Evolutionary conservation across 2,113 vertebrate species (phyloP).

Genomic region (Datnioides undecimradiatus): DNA sequence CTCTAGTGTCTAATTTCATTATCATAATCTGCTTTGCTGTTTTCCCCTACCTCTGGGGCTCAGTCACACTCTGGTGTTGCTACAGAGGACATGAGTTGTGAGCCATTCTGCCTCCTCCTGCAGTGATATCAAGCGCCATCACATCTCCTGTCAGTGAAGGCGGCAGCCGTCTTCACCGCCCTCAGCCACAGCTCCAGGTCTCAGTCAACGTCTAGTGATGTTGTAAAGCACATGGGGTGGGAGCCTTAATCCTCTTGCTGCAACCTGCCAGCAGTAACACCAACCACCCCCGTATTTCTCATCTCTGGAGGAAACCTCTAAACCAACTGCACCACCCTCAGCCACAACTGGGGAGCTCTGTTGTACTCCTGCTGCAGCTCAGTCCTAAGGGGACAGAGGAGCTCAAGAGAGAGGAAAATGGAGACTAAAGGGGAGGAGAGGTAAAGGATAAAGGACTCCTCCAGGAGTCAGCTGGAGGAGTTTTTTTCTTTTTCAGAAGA

Average conservation of each 20-base stretch:
- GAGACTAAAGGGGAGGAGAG: background rate
- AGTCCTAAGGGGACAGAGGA: constrained; percentile 20
- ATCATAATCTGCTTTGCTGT: background rate
- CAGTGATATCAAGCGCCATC: constrained; percentile 10
- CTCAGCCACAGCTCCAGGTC: background rate
- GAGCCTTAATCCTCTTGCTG: background rate
- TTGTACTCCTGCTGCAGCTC: constrained; percentile 15
- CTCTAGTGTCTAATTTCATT: background rate
- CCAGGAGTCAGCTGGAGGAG: too few relatives aligned
- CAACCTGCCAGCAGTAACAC: constrained; percentile 15
- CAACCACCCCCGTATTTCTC: background rate
- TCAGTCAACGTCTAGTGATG: background rate
- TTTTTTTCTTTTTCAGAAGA: background rate
- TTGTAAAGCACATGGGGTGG: background rate
- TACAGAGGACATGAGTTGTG: background rate
- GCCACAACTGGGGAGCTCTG: background rate
- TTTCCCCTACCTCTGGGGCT: constrained; percentile 21
- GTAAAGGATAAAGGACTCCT: background rate
- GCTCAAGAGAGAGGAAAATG: constrained; percentile 4
- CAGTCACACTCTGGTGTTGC: constrained; percentile 28
- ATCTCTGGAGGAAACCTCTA: constrained; percentile 23
- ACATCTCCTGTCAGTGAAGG: constrained; percentile 33
- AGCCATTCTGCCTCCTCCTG: background rate
- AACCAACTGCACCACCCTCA: background rate
- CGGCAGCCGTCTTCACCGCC: background rate